Conservation (phyloP, 1,140 invertebrate genomes). For the Neomicropteryx cornuta region DNA sequence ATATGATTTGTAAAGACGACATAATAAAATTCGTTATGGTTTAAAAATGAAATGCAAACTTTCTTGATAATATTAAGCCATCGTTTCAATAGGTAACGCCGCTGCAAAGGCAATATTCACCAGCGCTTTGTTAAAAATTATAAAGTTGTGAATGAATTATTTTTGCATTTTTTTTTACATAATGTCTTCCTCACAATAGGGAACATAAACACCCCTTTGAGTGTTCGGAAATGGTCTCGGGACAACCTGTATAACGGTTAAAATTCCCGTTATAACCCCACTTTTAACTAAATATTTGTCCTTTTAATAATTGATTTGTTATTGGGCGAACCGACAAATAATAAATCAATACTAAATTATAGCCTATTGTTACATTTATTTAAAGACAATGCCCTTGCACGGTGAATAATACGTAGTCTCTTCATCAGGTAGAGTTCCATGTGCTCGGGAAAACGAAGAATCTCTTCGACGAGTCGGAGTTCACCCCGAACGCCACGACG, state of each 20-base stretch:
- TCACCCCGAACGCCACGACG: slow-evolving; percentile 23
- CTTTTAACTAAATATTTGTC: slow-evolving; percentile 9
- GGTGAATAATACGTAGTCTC: not conserved
- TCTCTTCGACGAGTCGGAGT: slow-evolving; percentile 11
- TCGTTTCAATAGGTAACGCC: not conserved
- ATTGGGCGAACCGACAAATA: too few relatives aligned
- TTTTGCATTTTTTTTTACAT: too few relatives aligned
- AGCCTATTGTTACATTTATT: not conserved
- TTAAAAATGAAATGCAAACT: not conserved
- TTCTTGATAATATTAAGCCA: not conserved
- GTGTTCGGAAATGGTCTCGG: too few relatives aligned
- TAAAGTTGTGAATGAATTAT: too few relatives aligned
- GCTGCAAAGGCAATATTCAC: not conserved
- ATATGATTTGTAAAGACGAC: too few relatives aligned
- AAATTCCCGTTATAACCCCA: slow-evolving; percentile 3
- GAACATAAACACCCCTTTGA: too few relatives aligned
- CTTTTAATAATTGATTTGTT: slow-evolving; percentile 1
- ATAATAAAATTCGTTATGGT: not conserved
- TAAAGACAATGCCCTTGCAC: not conserved
- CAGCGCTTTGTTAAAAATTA: too few relatives aligned
- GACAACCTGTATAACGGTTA: too few relatives aligned
- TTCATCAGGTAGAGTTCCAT: slow-evolving; percentile 5
- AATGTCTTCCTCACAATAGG: too few relatives aligned
- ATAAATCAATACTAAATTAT: slow-evolving; percentile 1
- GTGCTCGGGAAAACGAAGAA: slow-evolving; percentile 9